Percentiles rank a stretch among this genome's conserved stretches.
These are phyloP conservation scores for Delphinapterus leucas DNA, from an alignment of 2,113 vertebrate genomes.

Conservation along the genomic window DNA sequence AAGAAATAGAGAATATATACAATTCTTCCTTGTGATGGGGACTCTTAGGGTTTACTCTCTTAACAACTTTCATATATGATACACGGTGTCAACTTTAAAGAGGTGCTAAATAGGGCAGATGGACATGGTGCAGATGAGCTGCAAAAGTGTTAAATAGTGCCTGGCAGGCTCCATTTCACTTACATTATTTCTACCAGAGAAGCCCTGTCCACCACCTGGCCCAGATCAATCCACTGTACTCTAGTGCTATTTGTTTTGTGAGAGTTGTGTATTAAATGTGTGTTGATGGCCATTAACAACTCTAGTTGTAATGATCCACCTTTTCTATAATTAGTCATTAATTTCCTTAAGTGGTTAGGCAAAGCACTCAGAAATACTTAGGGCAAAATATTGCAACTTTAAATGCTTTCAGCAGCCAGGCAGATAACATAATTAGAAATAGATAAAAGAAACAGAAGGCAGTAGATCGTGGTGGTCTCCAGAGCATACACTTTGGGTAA, in stretches of 20 bases:
- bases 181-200: not conserved
- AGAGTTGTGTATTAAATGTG: not conserved
- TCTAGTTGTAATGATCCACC: not conserved
- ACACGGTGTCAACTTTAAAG: not conserved
- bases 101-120: not conserved
- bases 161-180: not conserved
- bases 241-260: not conserved
- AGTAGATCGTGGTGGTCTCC: not conserved
- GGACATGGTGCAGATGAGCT: not conserved
- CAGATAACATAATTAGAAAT: not conserved
- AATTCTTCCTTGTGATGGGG: too few species aligned
- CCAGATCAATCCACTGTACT: not conserved
- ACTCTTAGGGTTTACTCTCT: too few species aligned
- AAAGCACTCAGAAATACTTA: not conserved
- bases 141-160: not conserved
- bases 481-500: not conserved
- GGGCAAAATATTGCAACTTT: not conserved
- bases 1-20: too few species aligned
- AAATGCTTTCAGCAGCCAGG: not conserved
- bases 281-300: not conserved
- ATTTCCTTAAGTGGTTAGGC: not conserved
- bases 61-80: too few species aligned
- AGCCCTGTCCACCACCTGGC: rapidly evolving
- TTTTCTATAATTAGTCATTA: not conserved
- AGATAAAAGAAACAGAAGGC: not conserved